Conservation (phyloP, 2,888 invertebrate genomes). For the Chironomus riparius region DNA sequence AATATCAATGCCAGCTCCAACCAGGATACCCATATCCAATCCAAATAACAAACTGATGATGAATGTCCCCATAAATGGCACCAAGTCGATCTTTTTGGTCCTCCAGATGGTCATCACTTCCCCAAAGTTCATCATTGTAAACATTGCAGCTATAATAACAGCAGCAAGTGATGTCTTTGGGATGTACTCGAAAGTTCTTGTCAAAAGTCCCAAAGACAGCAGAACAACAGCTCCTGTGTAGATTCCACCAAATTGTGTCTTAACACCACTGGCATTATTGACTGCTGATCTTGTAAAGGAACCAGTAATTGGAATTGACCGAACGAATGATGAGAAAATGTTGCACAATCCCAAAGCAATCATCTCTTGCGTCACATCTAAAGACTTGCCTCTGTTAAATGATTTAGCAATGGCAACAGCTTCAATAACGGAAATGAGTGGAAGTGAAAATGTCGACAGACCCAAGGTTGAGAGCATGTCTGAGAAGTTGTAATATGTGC, state of each 20-base stretch:
- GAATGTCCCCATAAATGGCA: slow-evolving; percentile 75
- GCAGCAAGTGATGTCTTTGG: slow-evolving; percentile 78
- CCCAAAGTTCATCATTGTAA: slow-evolving; percentile 65
- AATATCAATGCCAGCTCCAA: slow-evolving; percentile 71
- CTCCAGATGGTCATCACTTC: neutral
- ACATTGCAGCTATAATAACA: slow-evolving; percentile 83
- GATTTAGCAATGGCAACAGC: slow-evolving; percentile 68
- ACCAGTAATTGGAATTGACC: slow-evolving; percentile 79
- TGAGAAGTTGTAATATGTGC: slow-evolving; percentile 49
- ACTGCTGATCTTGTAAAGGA: slow-evolving; percentile 82
- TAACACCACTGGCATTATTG: slow-evolving; percentile 83
- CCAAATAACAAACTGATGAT: slow-evolving; percentile 69
- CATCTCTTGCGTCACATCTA: slow-evolving; percentile 88
- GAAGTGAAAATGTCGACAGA: slow-evolving; percentile 55
- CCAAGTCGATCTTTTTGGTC: slow-evolving; percentile 49
- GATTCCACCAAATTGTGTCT: slow-evolving; percentile 71
- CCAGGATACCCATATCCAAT: slow-evolving; percentile 78
- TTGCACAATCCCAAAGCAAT: slow-evolving; percentile 76
- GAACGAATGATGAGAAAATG: slow-evolving; percentile 67
- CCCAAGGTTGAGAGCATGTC: slow-evolving; percentile 56
- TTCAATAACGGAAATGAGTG: slow-evolving; percentile 63
- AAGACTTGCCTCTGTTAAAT: slow-evolving; percentile 64
- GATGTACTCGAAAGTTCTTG: slow-evolving; percentile 73
- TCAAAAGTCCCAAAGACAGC: slow-evolving; percentile 66
- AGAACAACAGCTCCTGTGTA: slow-evolving; percentile 68